Evolutionary conservation across 2,113 vertebrate species (phyloP).

Genomic region (Osmerus mordax): DNA sequence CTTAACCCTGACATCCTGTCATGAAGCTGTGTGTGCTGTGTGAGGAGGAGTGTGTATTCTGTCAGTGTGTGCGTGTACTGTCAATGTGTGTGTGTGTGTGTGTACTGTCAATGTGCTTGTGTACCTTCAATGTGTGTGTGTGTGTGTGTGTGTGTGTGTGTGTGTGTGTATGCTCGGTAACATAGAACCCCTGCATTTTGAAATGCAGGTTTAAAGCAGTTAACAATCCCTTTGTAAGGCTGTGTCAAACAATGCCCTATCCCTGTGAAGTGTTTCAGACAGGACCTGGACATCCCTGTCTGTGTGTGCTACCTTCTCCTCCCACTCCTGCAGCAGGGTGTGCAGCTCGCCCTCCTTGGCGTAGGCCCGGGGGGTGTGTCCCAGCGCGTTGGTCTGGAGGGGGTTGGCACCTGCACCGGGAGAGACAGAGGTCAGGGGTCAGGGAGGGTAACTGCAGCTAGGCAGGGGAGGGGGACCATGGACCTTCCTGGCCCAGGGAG

Average conservation of each 20-base stretch:
- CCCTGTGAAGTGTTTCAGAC: too few species aligned
- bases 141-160: neutral
- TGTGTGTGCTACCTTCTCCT: constrained; percentile 76
- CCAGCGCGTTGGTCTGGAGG: constrained; percentile 86
- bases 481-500: constrained; percentile 26
- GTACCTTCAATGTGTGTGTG: constrained; percentile 6
- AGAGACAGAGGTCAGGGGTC: constrained; percentile 44
- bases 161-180: neutral
- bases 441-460: constrained; percentile 48
- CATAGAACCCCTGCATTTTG: neutral
- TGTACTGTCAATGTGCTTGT: neutral
- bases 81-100: neutral
- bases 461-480: constrained; percentile 23
- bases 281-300: constrained; percentile 38
- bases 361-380: constrained; percentile 84
- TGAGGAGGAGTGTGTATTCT: neutral
- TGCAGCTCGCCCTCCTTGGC: constrained; percentile 87
- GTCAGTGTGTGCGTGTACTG: neutral
- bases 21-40: constrained; percentile 24
- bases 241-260: too few species aligned
- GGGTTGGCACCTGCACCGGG: constrained; percentile 84
- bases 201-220: too few species aligned
- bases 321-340: constrained; percentile 77
- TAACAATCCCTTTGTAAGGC: too few species aligned
- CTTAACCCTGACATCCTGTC: constrained; percentile 57